Evolutionary conservation across 2,888 invertebrate species (phyloP), one percentile per base, ranked within the genome.

Genomic region (Diaphora mendica): DNA sequence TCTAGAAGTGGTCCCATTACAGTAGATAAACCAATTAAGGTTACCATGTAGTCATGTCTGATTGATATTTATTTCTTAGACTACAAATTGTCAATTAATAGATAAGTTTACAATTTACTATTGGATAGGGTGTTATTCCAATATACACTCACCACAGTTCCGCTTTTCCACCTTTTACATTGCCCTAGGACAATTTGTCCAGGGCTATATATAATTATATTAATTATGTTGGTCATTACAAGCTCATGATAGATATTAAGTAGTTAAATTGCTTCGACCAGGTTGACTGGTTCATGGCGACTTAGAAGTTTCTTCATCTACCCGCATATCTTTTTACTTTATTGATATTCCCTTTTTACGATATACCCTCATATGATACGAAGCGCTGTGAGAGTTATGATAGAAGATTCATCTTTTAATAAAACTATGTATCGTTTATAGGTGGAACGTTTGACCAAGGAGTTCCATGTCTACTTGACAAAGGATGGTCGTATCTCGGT

Each of bases 401-500:
- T 33, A 20, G 64, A 33, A 20, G 64, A 20, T 30, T 33, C 3
- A 17, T 64, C 8, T 1, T 51, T 51, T 51, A 51, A 30, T 33
- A 51, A 15, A 42, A 44, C 42, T 15, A 15, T 70, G n/a, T 55
- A 62, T 55, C 71, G n/a, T 71, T 93, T 96, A 64, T 92, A 98
- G 98, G 98, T 98, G 72, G 98, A 97, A 84, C 97, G 97, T 79
- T 92, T 99, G 69, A 98, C 97, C 0, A 99, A 99, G 88, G 98
- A 99, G 44, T 98, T 97, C 96, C 98, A 98, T 91, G 96, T 99
- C 82, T 99, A 99, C 92, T 95, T 99, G 82, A 99, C 99, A 0
- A 99, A 99, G 93, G 99, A 99, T 93, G 99, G 99, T 0, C 97
- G 99, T 85, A 99, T 99, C 92, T 99, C 99, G 7, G 98, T 99